These are phyloP conservation scores for Xestia xanthographa DNA, from an alignment of 2,888 invertebrate species.

Conservation along the genomic window DNA sequence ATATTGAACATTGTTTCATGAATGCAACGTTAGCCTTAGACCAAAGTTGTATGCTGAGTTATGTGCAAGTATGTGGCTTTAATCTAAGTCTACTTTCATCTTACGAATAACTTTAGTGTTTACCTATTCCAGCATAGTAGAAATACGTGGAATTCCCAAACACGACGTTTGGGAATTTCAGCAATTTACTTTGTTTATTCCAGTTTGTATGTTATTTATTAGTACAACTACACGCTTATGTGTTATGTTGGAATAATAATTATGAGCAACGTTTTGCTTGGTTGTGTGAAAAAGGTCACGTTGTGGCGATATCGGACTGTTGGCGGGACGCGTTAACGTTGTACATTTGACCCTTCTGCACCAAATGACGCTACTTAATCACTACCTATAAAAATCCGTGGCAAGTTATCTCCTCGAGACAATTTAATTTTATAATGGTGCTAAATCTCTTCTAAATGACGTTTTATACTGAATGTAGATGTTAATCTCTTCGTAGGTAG, in stretches of 20 bases:
- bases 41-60: neutral
- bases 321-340: neutral
- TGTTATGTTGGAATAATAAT: conserved; percentile 23
- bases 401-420: neutral
- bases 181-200: conserved; percentile 40
- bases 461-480: neutral
- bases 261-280: conserved; percentile 27
- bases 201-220: conserved; percentile 38
- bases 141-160: conserved; percentile 46
- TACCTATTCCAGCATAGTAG: conserved; percentile 26
- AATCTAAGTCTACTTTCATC: conserved; percentile 26
- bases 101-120: conserved; percentile 20
- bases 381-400: neutral
- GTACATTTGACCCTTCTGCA: neutral
- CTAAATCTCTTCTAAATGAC: neutral
- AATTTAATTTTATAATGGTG: neutral
- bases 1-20: neutral
- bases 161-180: conserved; percentile 47
- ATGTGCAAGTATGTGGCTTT: neutral
- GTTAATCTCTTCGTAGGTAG: neutral
- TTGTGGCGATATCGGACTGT: conserved; percentile 8
- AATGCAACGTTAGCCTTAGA: neutral
- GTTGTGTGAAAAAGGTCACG: conserved; percentile 15
- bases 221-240: neutral
- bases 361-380: neutral